Evolutionary conservation across 1,140 invertebrate species (phyloP), one percentile per base, ranked within the genome.

Genomic region (Cyrtorhinus lividipennis): DNA sequence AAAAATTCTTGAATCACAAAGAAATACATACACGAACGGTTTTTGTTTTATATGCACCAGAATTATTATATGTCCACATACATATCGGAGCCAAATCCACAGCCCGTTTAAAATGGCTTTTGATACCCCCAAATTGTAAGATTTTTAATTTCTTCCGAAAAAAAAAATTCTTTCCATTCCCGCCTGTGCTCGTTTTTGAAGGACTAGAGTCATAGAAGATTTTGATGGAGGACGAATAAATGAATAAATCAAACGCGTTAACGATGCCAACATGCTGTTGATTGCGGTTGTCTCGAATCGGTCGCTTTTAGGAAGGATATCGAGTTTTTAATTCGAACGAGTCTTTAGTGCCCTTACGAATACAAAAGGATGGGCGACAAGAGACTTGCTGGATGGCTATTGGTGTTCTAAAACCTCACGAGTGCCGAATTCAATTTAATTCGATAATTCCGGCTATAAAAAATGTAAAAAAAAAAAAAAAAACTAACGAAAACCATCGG

Each of bases 1-100:
- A 66, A 64, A 66, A 66, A 66, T 56, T 62, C 53, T 63, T 66
- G 58, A 53, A 66, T 62, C 65, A 63, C 65, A 65, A 59, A 63
- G 58, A 45, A 61, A 64, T 64, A 61, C 63, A 64, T 64, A 60
- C 30, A 64, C 58, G 44, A 60, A 53, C 61, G 15, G 30, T 59
- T 27, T 59, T 59, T 59, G 27, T 59, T 59, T 60, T 22, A 24
- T 60, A 58, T 64, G 63, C 63, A 64, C 63, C 63, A 20, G 62
- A 23, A 57, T 53, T 53, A 53, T 15, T 13, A 53, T 64, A 60
- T 56, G 63, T 57, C 63, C 57, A 46, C n/a, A n/a, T n/a, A n/a
- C 60, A 15, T 18, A 59, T 45, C 63, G 38, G 63, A 64, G 63
- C 63, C 63, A 61, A 64, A 64, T 64, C 63, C 63, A 64, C 63